Base-by-base conservation (phyloP, 2,888 invertebrate genomes). In the Pocota personata region DNA sequence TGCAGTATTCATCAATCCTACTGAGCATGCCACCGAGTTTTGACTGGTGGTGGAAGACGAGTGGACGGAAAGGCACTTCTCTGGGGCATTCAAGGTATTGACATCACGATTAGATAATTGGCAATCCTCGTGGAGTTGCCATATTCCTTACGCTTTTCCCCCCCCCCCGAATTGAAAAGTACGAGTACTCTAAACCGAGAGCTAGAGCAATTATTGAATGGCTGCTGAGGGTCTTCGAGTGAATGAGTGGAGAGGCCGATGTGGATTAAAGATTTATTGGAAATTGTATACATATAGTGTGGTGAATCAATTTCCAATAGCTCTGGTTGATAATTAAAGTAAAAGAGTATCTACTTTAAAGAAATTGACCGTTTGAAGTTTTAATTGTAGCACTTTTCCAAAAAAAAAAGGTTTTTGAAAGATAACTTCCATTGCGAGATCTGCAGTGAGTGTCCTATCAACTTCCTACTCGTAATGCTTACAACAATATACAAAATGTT, bases 81-180 rank as follows among this genome's bases (percentile, higher is more conserved):
- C 62, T 52, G 72, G 69, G 73, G 67, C 66, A 78, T 72, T 83
- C 78, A 83, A 83, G 82, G 72, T 79, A 83, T 78, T 83, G 83
- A 83, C 83, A 73, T 79, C 78, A 78, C 67, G 78, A 79, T 83
- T 83, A 83, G 79, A 73, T 83, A 83, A 83, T 83, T 83, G 78
- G 67, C 83, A 83, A 83, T 79, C 79, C 83, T 79, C 46, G 78
- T 62, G 62, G 73, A 79, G 79, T 48, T 76, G 55, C 52, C 82
- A 77, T 82, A 77, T 82, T 77, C 71, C 67, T 78, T 66, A 58
- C 50, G 50, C 30, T 73, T 73, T 75, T 66, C 57, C 48, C 16
- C 19, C 40, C 48, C 30, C n/a, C 57, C 55, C 46, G 57, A 73
- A 83, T 60, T 55, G 60, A 40, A 43, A 67, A 78, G 71, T 35